These are phyloP conservation scores for Glomeris marginata DNA, from an alignment of 2,888 invertebrate genomes.

Conservation along the genomic window DNA sequence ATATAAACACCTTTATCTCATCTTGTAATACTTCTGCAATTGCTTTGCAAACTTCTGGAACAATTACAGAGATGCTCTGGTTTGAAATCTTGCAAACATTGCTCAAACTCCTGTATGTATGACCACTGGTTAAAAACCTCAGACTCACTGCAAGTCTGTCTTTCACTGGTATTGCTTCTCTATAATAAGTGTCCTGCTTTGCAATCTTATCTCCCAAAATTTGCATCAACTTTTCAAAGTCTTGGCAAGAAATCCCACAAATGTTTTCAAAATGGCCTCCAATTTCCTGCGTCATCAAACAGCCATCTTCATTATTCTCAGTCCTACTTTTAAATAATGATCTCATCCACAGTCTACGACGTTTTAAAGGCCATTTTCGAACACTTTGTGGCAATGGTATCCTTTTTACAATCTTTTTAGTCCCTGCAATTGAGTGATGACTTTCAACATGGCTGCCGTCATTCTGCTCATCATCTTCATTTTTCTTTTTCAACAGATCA, in stretches of 20 bases:
- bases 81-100: slow-evolving; percentile 1
- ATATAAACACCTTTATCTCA: slow-evolving; percentile 1
- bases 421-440: no score
- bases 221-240: not conserved
- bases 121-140: slow-evolving; percentile 2
- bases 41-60: slow-evolving; percentile 2
- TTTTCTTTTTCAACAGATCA: no score
- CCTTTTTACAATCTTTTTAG: no score
- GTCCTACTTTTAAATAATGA: no score
- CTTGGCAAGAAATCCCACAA: not conserved
- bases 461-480: no score
- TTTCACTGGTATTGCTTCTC: not conserved
- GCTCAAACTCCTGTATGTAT: not conserved
- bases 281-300: not conserved
- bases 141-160: slow-evolving; percentile 1
- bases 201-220: not conserved
- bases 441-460: no score
- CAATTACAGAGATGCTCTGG: not conserved
- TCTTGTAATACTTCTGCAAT: not conserved
- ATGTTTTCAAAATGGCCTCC: slow-evolving; percentile 11
- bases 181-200: not conserved
- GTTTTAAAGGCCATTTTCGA: no score
- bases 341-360: no score
- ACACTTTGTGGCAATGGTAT: no score
- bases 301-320: no score